Conservation (phyloP, 2,888 invertebrate genomes). For the Ceramica pisi region DNA sequence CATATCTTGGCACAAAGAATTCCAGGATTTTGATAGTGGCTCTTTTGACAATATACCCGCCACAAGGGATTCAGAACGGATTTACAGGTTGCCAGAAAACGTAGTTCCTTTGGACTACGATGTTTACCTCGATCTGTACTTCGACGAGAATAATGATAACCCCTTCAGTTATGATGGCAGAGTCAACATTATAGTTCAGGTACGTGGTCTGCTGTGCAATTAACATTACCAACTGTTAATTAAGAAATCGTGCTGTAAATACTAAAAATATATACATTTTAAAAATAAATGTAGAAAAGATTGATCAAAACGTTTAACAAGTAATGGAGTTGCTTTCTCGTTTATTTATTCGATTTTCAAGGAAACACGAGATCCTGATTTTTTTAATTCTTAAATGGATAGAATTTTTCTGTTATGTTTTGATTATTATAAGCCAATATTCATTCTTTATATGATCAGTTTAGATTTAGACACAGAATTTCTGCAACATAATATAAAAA, state of each 20-base stretch:
- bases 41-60: conserved; percentile 43
- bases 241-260: too few species aligned
- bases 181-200: conserved; percentile 80
- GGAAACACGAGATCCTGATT: not conserved
- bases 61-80: conserved; percentile 70
- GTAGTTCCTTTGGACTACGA: conserved; percentile 85
- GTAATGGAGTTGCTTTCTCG: not conserved
- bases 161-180: conserved; percentile 84
- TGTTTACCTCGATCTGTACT: conserved; percentile 83
- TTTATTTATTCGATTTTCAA: not conserved
- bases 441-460: not conserved
- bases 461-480: not conserved
- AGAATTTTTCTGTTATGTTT: too few species aligned
- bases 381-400: not conserved
- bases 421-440: too few species aligned
- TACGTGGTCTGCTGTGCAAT: conserved; percentile 58
- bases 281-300: too few species aligned
- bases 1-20: conserved; percentile 76
- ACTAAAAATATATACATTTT: too few species aligned
- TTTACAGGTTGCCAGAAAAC: conserved; percentile 81
- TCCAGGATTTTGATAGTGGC: conserved; percentile 68
- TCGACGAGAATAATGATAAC: conserved; percentile 78
- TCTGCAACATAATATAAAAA: not conserved
- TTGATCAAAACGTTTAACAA: too few species aligned
- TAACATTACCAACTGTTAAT: not conserved